A percentile compares a stretch with the other conserved stretches of the same genome.
Evolutionary conservation across 2,888 invertebrate genomes (phyloP).

Genomic region (Masnerella sp.): DNA sequence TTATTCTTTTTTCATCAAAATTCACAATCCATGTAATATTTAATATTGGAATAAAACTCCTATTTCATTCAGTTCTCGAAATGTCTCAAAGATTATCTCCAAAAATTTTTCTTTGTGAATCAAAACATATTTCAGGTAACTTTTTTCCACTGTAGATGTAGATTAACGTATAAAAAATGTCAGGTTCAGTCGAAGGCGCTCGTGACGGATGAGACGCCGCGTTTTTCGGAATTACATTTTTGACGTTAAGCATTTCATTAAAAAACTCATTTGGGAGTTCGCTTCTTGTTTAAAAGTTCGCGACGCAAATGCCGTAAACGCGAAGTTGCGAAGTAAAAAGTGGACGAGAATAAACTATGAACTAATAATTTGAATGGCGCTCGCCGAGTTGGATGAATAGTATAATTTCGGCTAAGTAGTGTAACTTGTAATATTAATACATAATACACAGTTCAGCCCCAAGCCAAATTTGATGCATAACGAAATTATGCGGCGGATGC

Average conservation of each 20-base stretch:
- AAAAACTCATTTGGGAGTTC: constrained; percentile 41
- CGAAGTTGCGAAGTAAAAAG: constrained; percentile 21
- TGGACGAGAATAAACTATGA: constrained; percentile 12
- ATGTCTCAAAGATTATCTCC: too few relatives aligned
- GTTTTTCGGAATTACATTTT: constrained; percentile 26
- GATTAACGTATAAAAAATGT: too few relatives aligned
- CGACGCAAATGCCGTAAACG: constrained; percentile 11
- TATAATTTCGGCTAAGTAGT: constrained; percentile 10
- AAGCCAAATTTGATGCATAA: constrained; percentile 3
- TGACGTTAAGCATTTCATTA: constrained; percentile 44
- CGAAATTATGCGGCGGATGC: neutral
- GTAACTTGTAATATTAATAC: constrained; percentile 17
- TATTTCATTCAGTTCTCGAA: too few relatives aligned
- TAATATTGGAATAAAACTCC: too few relatives aligned
- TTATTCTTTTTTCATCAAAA: too few relatives aligned
- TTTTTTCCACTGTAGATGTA: too few relatives aligned
- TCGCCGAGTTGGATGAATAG: constrained; percentile 7
- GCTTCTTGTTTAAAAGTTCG: constrained; percentile 19
- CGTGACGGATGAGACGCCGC: constrained; percentile 13
- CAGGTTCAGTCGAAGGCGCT: constrained; percentile 2
- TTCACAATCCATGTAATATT: too few relatives aligned
- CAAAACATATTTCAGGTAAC: too few relatives aligned
- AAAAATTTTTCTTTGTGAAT: too few relatives aligned
- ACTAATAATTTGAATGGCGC: constrained; percentile 7
- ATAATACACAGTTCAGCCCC: constrained; percentile 10